Conservation (phyloP, 2,888 invertebrate genomes). For the Teleiodes luculella region DNA sequence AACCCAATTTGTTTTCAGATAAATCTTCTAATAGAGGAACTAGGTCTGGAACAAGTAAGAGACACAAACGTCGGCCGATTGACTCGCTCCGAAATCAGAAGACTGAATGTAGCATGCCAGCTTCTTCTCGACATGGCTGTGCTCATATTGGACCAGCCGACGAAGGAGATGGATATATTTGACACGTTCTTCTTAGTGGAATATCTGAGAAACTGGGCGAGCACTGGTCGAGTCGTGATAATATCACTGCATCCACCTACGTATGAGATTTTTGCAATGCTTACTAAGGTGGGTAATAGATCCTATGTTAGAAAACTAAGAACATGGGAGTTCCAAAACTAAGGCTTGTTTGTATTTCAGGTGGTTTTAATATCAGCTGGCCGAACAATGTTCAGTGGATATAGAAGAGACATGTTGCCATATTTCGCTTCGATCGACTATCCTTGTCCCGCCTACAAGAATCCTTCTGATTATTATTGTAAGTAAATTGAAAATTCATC, state of each 20-base stretch:
- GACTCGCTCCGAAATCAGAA: slow-evolving; percentile 91
- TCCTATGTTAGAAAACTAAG: too few species aligned
- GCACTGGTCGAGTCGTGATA: slow-evolving; percentile 88
- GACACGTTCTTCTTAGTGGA: slow-evolving; percentile 97
- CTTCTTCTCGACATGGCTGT: slow-evolving; percentile 91
- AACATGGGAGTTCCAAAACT: neutral
- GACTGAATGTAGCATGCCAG: slow-evolving; percentile 94
- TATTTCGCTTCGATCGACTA: slow-evolving; percentile 94
- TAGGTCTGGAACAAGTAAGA: slow-evolving; percentile 93
- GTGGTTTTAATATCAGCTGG: slow-evolving; percentile 93
- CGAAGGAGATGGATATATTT: slow-evolving; percentile 94
- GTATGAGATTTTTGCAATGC: slow-evolving; percentile 96
- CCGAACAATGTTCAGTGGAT: slow-evolving; percentile 93
- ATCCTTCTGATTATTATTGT: slow-evolving; percentile 97
- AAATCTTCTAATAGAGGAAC: slow-evolving; percentile 92
- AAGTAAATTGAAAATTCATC: slow-evolving; percentile 62
- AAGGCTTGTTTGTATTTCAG: slow-evolving; percentile 35
- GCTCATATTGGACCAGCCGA: slow-evolving; percentile 92
- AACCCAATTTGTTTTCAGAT: slow-evolving; percentile 77
- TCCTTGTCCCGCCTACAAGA: slow-evolving; percentile 97
- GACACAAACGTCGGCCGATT: slow-evolving; percentile 91
- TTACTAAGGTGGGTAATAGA: slow-evolving; percentile 78
- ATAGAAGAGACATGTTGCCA: slow-evolving; percentile 92
- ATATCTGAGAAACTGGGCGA: slow-evolving; percentile 94
- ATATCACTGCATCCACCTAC: slow-evolving; percentile 96